Conservation (phyloP, 1,140 invertebrate genomes). For the Calliopsis andreniformis region DNA sequence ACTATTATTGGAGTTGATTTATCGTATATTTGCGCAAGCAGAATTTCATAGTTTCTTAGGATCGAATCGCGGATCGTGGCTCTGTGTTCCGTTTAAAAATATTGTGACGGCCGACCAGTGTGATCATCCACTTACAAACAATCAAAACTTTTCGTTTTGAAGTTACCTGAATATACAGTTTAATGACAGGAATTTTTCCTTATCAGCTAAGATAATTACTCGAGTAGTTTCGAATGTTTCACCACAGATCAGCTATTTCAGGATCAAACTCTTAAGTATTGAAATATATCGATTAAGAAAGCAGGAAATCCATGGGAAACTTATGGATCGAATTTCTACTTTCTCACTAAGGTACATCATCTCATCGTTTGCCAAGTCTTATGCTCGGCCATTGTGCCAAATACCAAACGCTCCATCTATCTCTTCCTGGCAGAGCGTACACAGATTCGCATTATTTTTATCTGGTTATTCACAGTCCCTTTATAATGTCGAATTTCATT, state of each 20-base stretch:
- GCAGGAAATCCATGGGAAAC: constrained; percentile 43
- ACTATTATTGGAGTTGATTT: constrained; percentile 59
- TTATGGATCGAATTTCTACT: constrained; percentile 68
- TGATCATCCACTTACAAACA: neutral
- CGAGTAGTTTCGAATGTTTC: too few species aligned
- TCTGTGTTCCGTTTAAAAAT: constrained; percentile 18
- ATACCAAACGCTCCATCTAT: constrained; percentile 63
- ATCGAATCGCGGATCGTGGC: neutral
- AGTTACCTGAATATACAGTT: too few species aligned
- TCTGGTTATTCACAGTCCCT: constrained; percentile 66
- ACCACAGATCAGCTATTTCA: too few species aligned
- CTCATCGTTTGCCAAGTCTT: constrained; percentile 59
- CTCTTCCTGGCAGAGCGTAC: constrained; percentile 58
- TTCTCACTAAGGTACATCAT: constrained; percentile 60
- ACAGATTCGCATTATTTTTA: constrained; percentile 65
- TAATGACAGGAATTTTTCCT: too few species aligned
- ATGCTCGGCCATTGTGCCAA: constrained; percentile 65
- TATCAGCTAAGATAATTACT: too few species aligned
- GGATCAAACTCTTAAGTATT: too few species aligned
- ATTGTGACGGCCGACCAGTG: neutral
- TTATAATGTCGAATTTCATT: constrained; percentile 32
- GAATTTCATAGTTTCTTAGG: constrained; percentile 54
- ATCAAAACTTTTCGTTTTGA: too few species aligned
- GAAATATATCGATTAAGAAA: constrained; percentile 51
- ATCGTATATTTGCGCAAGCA: constrained; percentile 43